Percentiles rank a stretch among this genome's conserved stretches.
Evolutionary conservation across 2,888 invertebrate species (phyloP).

Genomic region (Chelonus formosanus): DNA sequence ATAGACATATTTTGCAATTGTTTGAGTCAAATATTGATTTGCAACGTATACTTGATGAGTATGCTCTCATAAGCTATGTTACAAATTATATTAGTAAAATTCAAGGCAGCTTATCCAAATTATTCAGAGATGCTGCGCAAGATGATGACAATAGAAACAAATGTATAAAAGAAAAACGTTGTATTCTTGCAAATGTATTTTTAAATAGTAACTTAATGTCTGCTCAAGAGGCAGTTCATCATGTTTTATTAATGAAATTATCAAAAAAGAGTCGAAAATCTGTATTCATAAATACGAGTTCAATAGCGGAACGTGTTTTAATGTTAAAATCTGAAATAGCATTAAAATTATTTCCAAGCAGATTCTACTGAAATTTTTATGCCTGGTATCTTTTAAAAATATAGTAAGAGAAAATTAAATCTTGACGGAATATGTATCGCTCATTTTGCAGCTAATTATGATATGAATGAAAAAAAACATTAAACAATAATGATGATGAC

Average conservation of each 20-base stretch:
- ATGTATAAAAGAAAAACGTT: conserved; percentile 34
- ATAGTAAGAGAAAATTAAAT: conserved; percentile 18
- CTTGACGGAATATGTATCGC: conserved; percentile 35
- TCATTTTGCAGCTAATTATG: conserved; percentile 37
- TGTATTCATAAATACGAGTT: conserved; percentile 37
- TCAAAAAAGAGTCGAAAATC: conserved; percentile 35
- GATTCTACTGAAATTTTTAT: conserved; percentile 36
- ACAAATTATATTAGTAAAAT: conserved; percentile 27
- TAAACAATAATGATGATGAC: neutral
- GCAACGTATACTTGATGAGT: conserved; percentile 42
- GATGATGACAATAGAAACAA: conserved; percentile 34
- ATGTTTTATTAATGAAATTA: conserved; percentile 35
- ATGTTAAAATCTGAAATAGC: conserved; percentile 35
- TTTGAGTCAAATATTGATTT: conserved; percentile 45
- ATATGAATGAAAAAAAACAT: neutral
- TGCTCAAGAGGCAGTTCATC: conserved; percentile 42
- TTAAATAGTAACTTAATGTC: conserved; percentile 42
- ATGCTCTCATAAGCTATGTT: conserved; percentile 39
- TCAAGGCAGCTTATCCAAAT: neutral
- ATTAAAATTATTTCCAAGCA: conserved; percentile 22
- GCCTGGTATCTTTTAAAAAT: conserved; percentile 30
- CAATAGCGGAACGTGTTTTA: conserved; percentile 31
- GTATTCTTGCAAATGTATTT: conserved; percentile 37
- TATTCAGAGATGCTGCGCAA: conserved; percentile 40
- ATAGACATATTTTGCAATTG: conserved; percentile 42